Evolutionary conservation across 1,140 invertebrate species (phyloP), one percentile per base, ranked within the genome.

Genomic region (Papilio helenus): DNA sequence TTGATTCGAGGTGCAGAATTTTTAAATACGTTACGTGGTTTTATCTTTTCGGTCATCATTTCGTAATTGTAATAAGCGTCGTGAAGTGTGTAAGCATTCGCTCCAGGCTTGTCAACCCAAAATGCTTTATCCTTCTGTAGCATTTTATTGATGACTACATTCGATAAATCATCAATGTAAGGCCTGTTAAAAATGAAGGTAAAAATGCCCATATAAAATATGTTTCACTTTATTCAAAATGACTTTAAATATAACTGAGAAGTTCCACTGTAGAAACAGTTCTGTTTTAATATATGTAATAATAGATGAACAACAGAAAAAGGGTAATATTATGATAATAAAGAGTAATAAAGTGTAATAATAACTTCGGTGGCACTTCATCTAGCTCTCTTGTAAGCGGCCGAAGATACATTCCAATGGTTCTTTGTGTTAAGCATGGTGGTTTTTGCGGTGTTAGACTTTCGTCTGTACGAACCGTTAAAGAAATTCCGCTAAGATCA

Each of bases 41-140:
- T 82, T 0, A 89, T 81, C 14, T 82, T 87, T 23, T 92, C 88
- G 0, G 89, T 86, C 4, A 88, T 85, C 82, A 95, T 90, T 16
- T 87, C 92, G 76, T 91, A 94, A 39, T 90, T 91, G 46, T 91
- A 90, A 84, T 89, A 93, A 3, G 95, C 90, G 26, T 95, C 93
- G 76, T 95, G 92, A 3, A 95, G 77, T 9, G 88, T 90, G 79
- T 94, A 95, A 26, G 93, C 95, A 82, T 95, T 93, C 7, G 88
- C 81, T 1, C 94, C 95, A 8, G 95, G 95, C 79, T 94, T 94
- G 74, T 92, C 93, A 0, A 95, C 91, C 95, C 95, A 95, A 78
- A 90, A 94, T 0, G 93, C 94, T 86, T 91, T 95, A 20, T 90
- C 93, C 49, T 87, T 90, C 26, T 89, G 76, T 0, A 92, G 90